Conservation (phyloP, 2,113 vertebrate species). For the Notarius quadriscutis region DNA sequence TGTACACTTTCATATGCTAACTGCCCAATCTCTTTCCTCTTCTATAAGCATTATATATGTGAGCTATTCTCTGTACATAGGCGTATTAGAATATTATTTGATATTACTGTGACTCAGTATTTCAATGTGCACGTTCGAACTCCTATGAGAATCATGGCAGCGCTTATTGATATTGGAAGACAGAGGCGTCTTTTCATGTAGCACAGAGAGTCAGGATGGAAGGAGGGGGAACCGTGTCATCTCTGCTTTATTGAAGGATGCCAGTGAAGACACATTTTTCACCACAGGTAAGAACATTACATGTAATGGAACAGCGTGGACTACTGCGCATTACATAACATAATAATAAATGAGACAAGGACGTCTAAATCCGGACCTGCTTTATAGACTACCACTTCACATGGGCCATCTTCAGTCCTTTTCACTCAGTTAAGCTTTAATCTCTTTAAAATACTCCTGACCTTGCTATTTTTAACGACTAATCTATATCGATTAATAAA, state of each 20-base stretch:
- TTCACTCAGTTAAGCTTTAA: background rate
- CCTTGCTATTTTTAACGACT: background rate
- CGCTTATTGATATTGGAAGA: constrained; percentile 30
- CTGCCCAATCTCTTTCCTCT: constrained; percentile 40
- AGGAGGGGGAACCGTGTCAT: background rate
- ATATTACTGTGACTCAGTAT: constrained; percentile 35
- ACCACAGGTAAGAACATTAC: constrained; percentile 8
- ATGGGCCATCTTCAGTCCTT: background rate
- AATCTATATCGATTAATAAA: background rate
- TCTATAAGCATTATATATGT: constrained; percentile 27
- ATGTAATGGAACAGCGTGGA: constrained; percentile 15
- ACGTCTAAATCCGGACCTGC: constrained; percentile 15
- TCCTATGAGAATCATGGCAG: constrained; percentile 31
- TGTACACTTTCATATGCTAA: constrained; percentile 42
- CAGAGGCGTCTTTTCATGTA: constrained; percentile 33
- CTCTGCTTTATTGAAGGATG: constrained; percentile 23
- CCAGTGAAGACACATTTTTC: constrained; percentile 21
- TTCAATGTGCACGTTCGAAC: constrained; percentile 17
- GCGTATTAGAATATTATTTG: constrained; percentile 41
- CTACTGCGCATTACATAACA: background rate
- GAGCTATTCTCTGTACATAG: constrained; percentile 24
- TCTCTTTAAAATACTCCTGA: background rate
- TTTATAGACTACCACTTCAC: background rate
- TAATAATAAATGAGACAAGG: background rate
- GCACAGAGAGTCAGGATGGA: constrained; percentile 2